Evolutionary conservation across 1,140 invertebrate genomes (phyloP), one percentile per base, ranked within the genome.

Genomic region (Diorhabda elongata): DNA sequence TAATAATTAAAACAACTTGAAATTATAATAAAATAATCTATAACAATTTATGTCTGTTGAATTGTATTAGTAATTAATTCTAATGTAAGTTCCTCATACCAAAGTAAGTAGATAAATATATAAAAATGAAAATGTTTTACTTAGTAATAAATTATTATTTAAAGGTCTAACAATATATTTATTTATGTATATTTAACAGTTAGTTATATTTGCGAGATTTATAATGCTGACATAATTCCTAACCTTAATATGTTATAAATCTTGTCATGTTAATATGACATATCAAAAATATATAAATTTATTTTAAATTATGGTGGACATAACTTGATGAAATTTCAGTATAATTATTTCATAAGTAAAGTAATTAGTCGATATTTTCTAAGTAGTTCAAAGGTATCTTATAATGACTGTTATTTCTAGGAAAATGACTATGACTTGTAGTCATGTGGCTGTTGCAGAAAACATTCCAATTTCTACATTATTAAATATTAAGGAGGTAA

Each of bases 391-490:
- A 42, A 59, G 41, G 41, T 59, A 9, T 61, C 2, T 5, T 61
- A 41, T 59, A n/a, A 61, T 9, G 8, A 41, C 7, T 41, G 52
- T 70, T 63, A 42, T 67, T 67, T 70, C 3, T 41, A 60, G 42
- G 42, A 70, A 65, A 61, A 69, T 72, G 64, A 65, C 63, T 26
- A 63, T 69, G 65, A 67, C 67, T 26, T 76, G 74, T 67, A 73
- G 44, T 68, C 69, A 74, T 71, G 68, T 77, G 63, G 62, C 42
- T 60, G 63, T 63, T 57, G 67, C 64, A 26, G 68, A 69, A 47
- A 69, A 76, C 71, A 78, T 76, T 75, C 76, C 75, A 73, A 69
- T 71, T 57, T 44, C 67, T 61, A 71, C 71, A 58, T 69, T 75
- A 68, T 58, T 74, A 26, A 76, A 70, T 71, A 74, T 72, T 59